Conservation (phyloP, 2,113 vertebrate genomes). For the Datnioides undecimradiatus region DNA sequence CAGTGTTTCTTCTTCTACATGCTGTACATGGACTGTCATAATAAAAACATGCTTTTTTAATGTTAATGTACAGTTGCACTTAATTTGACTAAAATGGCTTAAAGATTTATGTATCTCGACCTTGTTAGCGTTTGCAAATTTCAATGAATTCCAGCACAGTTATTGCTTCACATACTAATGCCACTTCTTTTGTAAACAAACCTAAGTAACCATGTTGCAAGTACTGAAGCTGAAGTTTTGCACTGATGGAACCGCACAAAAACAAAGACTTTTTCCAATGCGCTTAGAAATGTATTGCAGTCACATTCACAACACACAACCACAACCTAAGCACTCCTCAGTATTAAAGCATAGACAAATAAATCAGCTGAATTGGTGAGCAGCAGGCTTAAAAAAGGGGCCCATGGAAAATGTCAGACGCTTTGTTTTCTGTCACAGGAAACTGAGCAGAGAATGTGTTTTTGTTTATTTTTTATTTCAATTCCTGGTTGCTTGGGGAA, state of each 20-base stretch:
- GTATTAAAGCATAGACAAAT: constrained; percentile 31
- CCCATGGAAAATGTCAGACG: constrained; percentile 19
- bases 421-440: constrained; percentile 47
- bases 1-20: not conserved
- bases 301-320: constrained; percentile 7
- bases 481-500: constrained; percentile 11
- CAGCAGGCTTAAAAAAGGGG: constrained; percentile 7
- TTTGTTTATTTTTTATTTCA: constrained; percentile 56
- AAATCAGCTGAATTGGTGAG: constrained; percentile 38
- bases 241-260: constrained; percentile 15
- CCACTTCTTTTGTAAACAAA: constrained; percentile 21
- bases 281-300: not conserved
- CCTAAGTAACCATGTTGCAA: constrained; percentile 26
- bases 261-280: constrained; percentile 2
- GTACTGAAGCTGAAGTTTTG: constrained; percentile 19
- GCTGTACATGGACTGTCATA: not conserved
- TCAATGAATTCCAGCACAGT: not conserved
- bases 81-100: not conserved
- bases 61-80: not conserved
- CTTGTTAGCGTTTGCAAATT: not conserved
- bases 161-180: not conserved
- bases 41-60: not conserved
- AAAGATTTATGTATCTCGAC: not conserved
- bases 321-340: constrained; percentile 13
- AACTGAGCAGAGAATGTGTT: constrained; percentile 29